phyloP scores from a whole-genome alignment of 2,888 invertebrate species.

The Diarsia mendica region DNA sequence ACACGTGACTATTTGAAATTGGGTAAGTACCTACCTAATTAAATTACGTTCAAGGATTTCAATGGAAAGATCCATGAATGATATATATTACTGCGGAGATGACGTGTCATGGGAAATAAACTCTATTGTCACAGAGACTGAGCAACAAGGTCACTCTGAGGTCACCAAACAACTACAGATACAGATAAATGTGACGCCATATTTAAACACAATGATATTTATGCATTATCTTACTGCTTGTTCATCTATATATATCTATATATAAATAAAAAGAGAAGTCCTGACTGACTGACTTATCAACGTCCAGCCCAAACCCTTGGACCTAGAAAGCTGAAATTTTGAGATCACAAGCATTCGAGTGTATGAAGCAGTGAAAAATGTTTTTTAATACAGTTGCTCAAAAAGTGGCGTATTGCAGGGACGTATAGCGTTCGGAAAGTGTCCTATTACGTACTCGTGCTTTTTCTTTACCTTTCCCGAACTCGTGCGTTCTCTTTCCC shows the following conservation, averaged over 20 bases:
- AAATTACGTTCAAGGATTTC: background rate
- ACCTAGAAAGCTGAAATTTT: too few relatives aligned
- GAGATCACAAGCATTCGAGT: too few relatives aligned
- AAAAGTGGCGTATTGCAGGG: too few relatives aligned
- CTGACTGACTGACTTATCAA: too few relatives aligned
- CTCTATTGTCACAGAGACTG: slow-evolving; percentile 72
- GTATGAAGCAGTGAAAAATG: too few relatives aligned
- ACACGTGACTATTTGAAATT: slow-evolving; percentile 1
- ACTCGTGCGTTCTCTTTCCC: too few relatives aligned
- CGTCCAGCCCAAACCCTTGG: too few relatives aligned
- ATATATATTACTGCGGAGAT: slow-evolving; percentile 37
- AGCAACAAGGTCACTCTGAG: slow-evolving; percentile 64
- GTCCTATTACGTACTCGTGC: too few relatives aligned
- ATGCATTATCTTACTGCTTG: slow-evolving; percentile 26
- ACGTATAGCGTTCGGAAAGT: too few relatives aligned
- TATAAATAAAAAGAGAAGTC: too few relatives aligned
- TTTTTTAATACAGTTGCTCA: too few relatives aligned
- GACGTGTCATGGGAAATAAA: slow-evolving; percentile 71
- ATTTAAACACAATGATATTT: slow-evolving; percentile 38
- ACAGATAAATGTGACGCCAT: slow-evolving; percentile 31
- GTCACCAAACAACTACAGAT: slow-evolving; percentile 55
- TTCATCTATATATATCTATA: slow-evolving; percentile 9
- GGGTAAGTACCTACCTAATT: background rate
- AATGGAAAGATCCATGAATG: slow-evolving; percentile 23
- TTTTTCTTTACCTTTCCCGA: too few relatives aligned